Evolutionary conservation across 2,113 vertebrate species (phyloP), one percentile per base, ranked within the genome.

Genomic region (Neomonachus schauinslandi): DNA sequence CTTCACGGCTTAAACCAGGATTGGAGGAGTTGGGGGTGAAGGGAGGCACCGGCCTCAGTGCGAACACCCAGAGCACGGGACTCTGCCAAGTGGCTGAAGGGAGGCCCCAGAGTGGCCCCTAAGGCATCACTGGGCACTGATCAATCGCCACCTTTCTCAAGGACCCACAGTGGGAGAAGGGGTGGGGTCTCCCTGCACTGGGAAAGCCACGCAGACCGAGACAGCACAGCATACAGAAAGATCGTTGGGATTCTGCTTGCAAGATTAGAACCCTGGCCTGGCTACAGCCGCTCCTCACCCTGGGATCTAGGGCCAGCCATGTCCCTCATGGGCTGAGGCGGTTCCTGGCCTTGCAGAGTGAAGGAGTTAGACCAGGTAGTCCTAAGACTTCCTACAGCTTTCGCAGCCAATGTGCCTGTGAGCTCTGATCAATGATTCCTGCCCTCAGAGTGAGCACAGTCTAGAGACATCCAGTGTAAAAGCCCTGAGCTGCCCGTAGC

Each of bases 371-470:
- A n/a, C 46, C 39, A 49, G 15, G 57, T 28, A 46, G 24, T 31
- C 72, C 46, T n/a, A 15, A 83, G 81, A 42, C 7, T 72, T 46
- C 61, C 74, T 65, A 26, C 46, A 53, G 65, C 31, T 72, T 22
- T 33, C 59, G 3, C 13, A 39, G 4, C 39, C 39, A 14, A 16
- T 13, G 15, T 7, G 5, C 21, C 71, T 4, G 0, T 21, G 80
- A 61, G 36, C 76, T 46, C 63, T 53, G 22, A 13, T 24, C 33
- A 19, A 33, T 49, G n/a, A 81, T 51, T 31, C 39, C 83, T n/a
- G 24, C 42, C 63, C 7, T 61, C 15, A 0, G 18, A 19, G 5
- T 8, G 7, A 15, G 1, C 13, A 36, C 2, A 26, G 22, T 61
- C 86, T 55, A 51, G 55, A 83, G 42, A 24, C 5, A 7, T 3